Conservation (phyloP, 1,140 invertebrate species). For the Andrena cerasifolii region DNA sequence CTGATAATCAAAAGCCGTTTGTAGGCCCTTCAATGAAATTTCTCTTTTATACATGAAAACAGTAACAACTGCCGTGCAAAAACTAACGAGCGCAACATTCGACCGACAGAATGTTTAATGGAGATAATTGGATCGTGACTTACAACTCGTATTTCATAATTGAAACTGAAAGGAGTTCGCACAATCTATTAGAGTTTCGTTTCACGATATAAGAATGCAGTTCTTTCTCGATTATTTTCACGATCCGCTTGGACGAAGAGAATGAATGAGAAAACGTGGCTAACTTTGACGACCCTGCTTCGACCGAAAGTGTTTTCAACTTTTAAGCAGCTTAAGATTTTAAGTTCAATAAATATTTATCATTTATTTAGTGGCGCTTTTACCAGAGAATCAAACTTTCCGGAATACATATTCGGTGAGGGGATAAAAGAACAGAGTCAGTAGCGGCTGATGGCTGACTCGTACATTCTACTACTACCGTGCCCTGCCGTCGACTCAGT, state of each 20-base stretch:
- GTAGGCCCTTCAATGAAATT: too few species aligned
- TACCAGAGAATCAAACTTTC: neutral
- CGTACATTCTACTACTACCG: neutral
- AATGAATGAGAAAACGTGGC: neutral
- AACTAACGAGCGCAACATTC: too few species aligned
- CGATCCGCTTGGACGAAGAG: neutral
- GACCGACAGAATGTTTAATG: too few species aligned
- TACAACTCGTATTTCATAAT: too few species aligned
- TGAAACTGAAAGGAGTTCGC: too few species aligned
- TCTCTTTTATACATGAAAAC: too few species aligned
- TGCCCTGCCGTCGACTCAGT: neutral
- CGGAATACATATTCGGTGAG: neutral
- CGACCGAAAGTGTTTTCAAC: neutral
- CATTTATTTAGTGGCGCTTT: neutral
- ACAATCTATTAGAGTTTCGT: constrained; percentile 9
- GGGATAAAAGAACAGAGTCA: neutral
- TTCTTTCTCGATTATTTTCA: neutral
- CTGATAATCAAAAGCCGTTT: too few species aligned
- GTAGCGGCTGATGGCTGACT: constrained; percentile 5
- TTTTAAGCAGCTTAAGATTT: too few species aligned
- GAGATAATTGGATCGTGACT: too few species aligned
- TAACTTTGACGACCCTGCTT: neutral
- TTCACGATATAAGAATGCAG: neutral
- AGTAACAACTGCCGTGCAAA: too few species aligned
- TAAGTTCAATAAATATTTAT: neutral